A percentile compares a stretch with the other conserved stretches of the same genome.
Conservation (phyloP, 2,113 vertebrate species). For the Crotalus helleri region DNA sequence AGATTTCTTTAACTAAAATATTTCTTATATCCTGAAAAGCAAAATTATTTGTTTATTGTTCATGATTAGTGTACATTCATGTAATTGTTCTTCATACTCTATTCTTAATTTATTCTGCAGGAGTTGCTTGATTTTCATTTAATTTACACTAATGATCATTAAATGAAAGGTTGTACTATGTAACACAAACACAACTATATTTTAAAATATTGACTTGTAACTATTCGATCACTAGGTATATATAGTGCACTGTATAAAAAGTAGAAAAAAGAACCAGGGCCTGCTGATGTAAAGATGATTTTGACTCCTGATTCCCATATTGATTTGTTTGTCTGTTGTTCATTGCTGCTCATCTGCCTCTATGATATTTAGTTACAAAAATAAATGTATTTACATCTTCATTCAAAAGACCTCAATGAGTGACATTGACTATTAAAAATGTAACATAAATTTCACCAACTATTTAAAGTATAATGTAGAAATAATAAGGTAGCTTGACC, state of each 20-base stretch:
- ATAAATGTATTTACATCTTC: constrained; percentile 58
- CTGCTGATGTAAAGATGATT: constrained; percentile 1
- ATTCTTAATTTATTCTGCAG: background rate
- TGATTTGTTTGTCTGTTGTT: constrained; percentile 20
- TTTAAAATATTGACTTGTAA: background rate
- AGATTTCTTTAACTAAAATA: background rate
- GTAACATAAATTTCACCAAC: background rate
- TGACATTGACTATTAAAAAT: background rate
- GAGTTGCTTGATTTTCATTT: background rate
- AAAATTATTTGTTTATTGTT: background rate
- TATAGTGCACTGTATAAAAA: background rate
- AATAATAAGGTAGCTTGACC: background rate
- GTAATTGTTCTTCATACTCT: background rate
- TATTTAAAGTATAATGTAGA: background rate
- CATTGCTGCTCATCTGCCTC: constrained; percentile 53
- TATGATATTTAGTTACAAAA: constrained; percentile 52
- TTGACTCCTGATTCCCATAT: constrained; percentile 22
- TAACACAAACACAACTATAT: background rate
- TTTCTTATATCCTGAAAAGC: background rate
- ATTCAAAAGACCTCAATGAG: background rate
- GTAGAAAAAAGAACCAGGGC: background rate
- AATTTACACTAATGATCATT: background rate
- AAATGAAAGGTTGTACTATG: background rate
- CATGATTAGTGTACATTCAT: background rate
- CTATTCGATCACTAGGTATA: background rate